Percentiles rank a stretch among this genome's conserved stretches.
phyloP scores from a whole-genome alignment of 2,888 invertebrate species.

The Scaptomyza flava region DNA sequence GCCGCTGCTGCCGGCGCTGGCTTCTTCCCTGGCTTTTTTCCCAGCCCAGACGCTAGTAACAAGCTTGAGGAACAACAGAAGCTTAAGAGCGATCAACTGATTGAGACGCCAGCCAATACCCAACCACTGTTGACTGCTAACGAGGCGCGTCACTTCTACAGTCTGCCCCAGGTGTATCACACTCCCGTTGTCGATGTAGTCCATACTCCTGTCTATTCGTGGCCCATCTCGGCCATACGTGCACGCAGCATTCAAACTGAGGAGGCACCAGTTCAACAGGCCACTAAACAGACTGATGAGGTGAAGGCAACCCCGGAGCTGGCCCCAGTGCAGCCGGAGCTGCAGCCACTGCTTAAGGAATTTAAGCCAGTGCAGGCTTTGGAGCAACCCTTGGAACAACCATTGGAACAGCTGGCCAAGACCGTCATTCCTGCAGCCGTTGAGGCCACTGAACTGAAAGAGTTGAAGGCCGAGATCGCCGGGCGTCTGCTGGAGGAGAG shows the following conservation, averaged over 20 bases:
- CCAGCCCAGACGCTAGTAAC: constrained; percentile 22
- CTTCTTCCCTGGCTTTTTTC: constrained; percentile 71
- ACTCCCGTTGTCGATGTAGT: constrained; percentile 81
- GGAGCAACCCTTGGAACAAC: constrained; percentile 43
- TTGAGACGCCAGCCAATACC: constrained; percentile 74
- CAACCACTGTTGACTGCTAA: constrained; percentile 64
- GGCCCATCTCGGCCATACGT: constrained; percentile 74
- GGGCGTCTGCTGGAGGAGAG: constrained; percentile 73
- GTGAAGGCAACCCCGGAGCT: constrained; percentile 28
- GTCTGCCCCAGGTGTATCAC: constrained; percentile 73
- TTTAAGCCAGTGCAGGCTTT: constrained; percentile 30
- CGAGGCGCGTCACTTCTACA: constrained; percentile 78
- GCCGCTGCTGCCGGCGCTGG: constrained; percentile 68
- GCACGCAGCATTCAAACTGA: constrained; percentile 77
- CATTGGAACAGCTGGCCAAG: constrained; percentile 38
- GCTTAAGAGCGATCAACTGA: constrained; percentile 58
- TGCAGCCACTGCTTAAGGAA: constrained; percentile 44
- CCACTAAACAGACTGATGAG: constrained; percentile 33
- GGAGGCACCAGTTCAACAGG: constrained; percentile 35
- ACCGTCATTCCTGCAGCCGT: constrained; percentile 45
- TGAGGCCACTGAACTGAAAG: constrained; percentile 60
- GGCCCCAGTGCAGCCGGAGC: constrained; percentile 22
- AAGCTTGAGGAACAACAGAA: constrained; percentile 50
- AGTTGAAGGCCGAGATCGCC: constrained; percentile 63
- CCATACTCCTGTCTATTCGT: constrained; percentile 72